Evolutionary conservation across 2,113 vertebrate species (phyloP), one percentile per base, ranked within the genome.

Genomic region (Nycticebus coucang): DNA sequence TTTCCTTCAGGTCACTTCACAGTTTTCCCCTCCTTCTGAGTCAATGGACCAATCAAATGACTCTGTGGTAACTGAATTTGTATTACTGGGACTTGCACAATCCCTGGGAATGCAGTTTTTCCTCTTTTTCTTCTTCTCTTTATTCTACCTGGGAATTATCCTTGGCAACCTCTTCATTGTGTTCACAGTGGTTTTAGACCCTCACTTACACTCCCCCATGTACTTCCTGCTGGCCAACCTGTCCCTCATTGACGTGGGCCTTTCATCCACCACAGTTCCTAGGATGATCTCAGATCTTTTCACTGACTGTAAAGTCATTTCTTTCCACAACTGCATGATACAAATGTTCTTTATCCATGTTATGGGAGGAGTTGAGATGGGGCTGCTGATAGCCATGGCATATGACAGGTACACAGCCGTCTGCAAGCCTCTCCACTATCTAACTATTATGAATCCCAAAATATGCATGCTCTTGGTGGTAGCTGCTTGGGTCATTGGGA

Each of bases 261-360:
- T 98, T 84, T 96, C 97, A 84, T 97, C 97, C 15, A 97, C 96
- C 77, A 97, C 97, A n/a, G 89, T 98, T 86, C 97, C 97, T 77
- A 96, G 97, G 66, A 89, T 66, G 28, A 95, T 98, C 15, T 95
- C 71, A 41, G 95, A 97, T 60, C 91, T 98, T 87, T 96, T 97
- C 91, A 84, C 89, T 41, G 35, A 83, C 4, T 91, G 13, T 57
- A 94, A 93, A 74, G 72, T 87, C 24, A 97, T 98, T 79, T 97
- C 95, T 50, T 97, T 97, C 78, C 87, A 93, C 26, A 96, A 35
- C 0, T 98, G 97, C 64, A 87, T 98, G 96, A 83, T 50, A 72
- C 97, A 98, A 88, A 98, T 98, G 74, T 98, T 98, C 94, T 97
- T 97, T 66, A 97, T 98, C 55, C 98, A 98, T 24, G 93, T 97